Evolutionary conservation across 1,140 invertebrate genomes (phyloP).

Genomic region (Drosophila saltans): DNA sequence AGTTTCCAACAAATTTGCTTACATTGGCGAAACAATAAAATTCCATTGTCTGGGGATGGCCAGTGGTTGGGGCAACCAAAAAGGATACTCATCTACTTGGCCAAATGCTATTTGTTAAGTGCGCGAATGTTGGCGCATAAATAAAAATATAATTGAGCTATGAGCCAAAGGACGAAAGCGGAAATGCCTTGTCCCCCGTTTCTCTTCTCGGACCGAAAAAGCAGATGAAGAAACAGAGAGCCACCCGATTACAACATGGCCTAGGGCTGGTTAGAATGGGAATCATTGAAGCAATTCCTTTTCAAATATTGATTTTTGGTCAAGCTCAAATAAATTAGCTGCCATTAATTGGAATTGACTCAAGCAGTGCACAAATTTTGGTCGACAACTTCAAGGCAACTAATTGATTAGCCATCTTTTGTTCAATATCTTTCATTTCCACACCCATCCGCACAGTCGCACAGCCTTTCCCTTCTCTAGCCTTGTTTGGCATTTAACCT

Average conservation of each 20-base stretch:
- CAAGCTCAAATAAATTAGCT: conserved; percentile 62
- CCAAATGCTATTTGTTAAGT: conserved; percentile 64
- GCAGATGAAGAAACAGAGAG: not conserved
- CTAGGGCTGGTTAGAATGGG: conserved; percentile 11
- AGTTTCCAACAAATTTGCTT: conserved; percentile 71
- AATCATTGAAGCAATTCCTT: conserved; percentile 29
- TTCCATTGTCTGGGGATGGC: conserved; percentile 55
- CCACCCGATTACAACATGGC: conserved; percentile 34
- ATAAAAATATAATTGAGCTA: conserved; percentile 78
- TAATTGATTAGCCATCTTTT: conserved; percentile 20
- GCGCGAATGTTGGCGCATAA: conserved; percentile 78
- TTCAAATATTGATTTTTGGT: conserved; percentile 64
- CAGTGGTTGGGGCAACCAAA: conserved; percentile 28
- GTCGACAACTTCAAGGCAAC: conserved; percentile 30
- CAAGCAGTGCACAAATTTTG: conserved; percentile 36
- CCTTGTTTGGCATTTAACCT: not conserved
- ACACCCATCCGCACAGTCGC: not conserved
- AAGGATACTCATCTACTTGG: conserved; percentile 43
- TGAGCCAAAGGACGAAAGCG: conserved; percentile 15
- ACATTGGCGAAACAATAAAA: conserved; percentile 77
- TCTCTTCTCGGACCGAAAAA: no score
- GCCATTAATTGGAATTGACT: conserved; percentile 63
- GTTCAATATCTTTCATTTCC: not conserved
- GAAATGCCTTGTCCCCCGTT: not conserved
- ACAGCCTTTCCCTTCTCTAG: no score